phyloP scores from a whole-genome alignment of 2,888 invertebrate species.

The Pseudoips prasinana region DNA sequence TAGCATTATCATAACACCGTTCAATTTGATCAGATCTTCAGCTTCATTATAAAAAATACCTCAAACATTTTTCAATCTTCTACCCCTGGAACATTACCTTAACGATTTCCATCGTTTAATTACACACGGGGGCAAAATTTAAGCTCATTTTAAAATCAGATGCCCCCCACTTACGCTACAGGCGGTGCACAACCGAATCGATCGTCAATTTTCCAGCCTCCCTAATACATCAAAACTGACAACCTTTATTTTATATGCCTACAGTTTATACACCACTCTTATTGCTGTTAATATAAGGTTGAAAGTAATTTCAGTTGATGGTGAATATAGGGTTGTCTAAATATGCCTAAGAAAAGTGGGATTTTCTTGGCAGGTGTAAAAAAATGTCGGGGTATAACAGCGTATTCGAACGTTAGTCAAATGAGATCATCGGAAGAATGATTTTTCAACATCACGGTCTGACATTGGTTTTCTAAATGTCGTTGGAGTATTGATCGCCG shows the following conservation, averaged over 20 bases:
- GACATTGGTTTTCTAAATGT: conserved; percentile 4
- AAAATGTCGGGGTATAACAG: conserved; percentile 49
- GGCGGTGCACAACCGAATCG: conserved; percentile 32
- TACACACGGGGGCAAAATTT: not conserved
- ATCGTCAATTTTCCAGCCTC: conserved; percentile 34
- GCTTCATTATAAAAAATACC: no score
- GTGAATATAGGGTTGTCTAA: conserved; percentile 23
- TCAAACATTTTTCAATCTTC: no score
- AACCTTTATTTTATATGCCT: conserved; percentile 12
- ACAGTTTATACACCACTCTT: not conserved
- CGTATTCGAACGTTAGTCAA: conserved; percentile 37
- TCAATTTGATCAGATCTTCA: no score
- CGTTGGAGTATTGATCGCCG: not conserved
- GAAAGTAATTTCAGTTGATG: not conserved
- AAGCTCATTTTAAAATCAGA: conserved; percentile 35
- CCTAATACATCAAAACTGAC: conserved; percentile 32
- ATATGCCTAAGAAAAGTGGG: conserved; percentile 45
- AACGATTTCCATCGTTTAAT: no score
- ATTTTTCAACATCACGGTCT: conserved; percentile 36
- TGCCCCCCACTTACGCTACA: conserved; percentile 24
- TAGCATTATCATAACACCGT: no score
- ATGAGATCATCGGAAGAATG: conserved; percentile 31
- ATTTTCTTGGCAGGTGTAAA: conserved; percentile 59
- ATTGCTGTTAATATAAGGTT: conserved; percentile 4
- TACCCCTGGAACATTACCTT: no score